A percentile compares a stretch with the other conserved stretches of the same genome.
These are phyloP conservation scores for Drosophila bipectinata DNA, from an alignment of 1,140 invertebrate species.

Conservation along the genomic window DNA sequence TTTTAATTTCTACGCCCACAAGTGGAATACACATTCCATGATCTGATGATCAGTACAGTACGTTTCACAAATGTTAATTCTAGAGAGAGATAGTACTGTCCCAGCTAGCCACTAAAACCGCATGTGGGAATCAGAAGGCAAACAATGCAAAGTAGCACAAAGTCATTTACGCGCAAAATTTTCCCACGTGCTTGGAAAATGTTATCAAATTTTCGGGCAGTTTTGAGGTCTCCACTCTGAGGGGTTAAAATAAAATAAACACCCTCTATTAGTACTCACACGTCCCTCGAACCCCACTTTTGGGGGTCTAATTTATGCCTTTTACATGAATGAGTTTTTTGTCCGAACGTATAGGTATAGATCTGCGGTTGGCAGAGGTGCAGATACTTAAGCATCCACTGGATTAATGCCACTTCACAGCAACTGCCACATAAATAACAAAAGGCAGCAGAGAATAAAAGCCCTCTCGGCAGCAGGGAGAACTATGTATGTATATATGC, in stretches of 20 bases:
- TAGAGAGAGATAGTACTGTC: no score
- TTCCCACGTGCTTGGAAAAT: conserved; percentile 47
- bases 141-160: conserved; percentile 33
- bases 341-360: conserved; percentile 10
- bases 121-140: conserved; percentile 14
- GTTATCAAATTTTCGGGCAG: conserved; percentile 7
- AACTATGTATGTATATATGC: no score
- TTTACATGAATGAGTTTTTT: conserved; percentile 45
- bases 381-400: conserved; percentile 37
- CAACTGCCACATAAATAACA: conserved; percentile 50
- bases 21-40: conserved; percentile 18
- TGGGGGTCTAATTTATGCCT: conserved; percentile 52
- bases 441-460: neutral
- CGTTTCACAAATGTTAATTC: neutral
- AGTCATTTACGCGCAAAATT: conserved; percentile 18
- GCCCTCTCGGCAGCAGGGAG: neutral
- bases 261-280: neutral
- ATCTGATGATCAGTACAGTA: neutral
- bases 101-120: neutral
- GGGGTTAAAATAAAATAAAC: neutral
- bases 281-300: conserved; percentile 1
- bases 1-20: conserved; percentile 8
- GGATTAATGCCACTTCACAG: conserved; percentile 39
- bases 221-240: neutral
- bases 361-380: conserved; percentile 15